Evolutionary conservation across 2,888 invertebrate species (phyloP).

Genomic region (Dorcus hopei): DNA sequence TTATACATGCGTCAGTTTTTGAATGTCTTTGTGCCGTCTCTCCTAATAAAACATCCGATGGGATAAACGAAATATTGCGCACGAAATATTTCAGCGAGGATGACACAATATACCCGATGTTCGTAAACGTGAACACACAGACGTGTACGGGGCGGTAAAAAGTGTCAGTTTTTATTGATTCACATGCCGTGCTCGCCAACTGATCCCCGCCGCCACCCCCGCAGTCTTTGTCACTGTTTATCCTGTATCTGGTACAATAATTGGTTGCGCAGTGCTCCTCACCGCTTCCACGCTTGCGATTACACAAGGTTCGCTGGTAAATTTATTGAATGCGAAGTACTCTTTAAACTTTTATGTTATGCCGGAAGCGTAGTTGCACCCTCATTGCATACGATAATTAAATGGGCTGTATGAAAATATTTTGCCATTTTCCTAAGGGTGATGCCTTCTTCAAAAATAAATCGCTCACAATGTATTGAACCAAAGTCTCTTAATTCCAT

Average conservation of each 20-base stretch:
- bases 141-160: slow-evolving; percentile 26
- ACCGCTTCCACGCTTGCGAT: slow-evolving; percentile 35
- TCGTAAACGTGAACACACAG: background rate
- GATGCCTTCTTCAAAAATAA: too few relatives aligned
- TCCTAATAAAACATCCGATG: too few relatives aligned
- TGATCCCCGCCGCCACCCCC: slow-evolving; percentile 25
- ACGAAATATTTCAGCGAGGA: too few relatives aligned
- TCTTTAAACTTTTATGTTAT: background rate
- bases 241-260: slow-evolving; percentile 45
- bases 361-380: background rate
- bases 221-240: slow-evolving; percentile 42
- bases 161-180: slow-evolving; percentile 48
- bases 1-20: too few relatives aligned
- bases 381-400: background rate
- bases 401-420: background rate
- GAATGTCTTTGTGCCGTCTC: too few relatives aligned
- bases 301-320: too few relatives aligned
- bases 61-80: too few relatives aligned
- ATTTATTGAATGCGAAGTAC: too few relatives aligned
- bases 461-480: too few relatives aligned
- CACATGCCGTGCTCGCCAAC: slow-evolving; percentile 40
- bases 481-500: too few relatives aligned
- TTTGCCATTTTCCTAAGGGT: background rate
- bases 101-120: background rate
- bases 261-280: slow-evolving; percentile 44